Conservation (phyloP, 2,113 vertebrate species). For the Tretioscincus oriximinensis region DNA sequence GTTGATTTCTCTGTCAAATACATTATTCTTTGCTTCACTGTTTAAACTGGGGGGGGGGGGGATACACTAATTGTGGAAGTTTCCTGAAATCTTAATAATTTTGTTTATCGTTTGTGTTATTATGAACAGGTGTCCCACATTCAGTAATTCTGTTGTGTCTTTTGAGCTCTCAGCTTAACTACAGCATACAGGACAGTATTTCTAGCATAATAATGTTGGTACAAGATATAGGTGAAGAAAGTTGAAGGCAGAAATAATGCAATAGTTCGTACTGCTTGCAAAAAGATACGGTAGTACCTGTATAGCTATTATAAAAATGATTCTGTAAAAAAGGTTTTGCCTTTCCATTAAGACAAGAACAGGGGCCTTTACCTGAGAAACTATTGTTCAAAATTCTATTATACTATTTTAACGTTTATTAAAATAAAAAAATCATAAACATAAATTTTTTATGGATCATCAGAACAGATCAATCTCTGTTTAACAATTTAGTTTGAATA, state of each 20-base stretch:
- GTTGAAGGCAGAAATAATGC: background rate
- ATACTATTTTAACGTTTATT: no score
- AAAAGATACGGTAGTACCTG: background rate
- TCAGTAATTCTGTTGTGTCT: background rate
- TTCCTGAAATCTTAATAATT: background rate
- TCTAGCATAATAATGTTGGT: background rate
- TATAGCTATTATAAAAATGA: no score
- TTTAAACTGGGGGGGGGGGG: no score
- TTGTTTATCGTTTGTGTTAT: background rate
- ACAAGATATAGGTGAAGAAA: background rate
- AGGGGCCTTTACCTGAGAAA: background rate
- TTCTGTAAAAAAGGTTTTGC: background rate
- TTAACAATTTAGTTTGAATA: no score
- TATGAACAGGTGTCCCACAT: background rate
- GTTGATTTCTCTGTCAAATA: background rate
- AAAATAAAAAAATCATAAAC: no score
- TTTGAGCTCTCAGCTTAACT: background rate
- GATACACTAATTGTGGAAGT: background rate
- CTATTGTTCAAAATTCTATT: no score
- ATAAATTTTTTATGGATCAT: no score
- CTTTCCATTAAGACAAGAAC: background rate
- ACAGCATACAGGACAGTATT: background rate
- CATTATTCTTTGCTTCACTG: background rate
- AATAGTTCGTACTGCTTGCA: background rate
- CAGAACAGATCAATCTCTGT: no score